Conservation (phyloP, 1,140 invertebrate species). For the Trichonephila inaurata region DNA sequence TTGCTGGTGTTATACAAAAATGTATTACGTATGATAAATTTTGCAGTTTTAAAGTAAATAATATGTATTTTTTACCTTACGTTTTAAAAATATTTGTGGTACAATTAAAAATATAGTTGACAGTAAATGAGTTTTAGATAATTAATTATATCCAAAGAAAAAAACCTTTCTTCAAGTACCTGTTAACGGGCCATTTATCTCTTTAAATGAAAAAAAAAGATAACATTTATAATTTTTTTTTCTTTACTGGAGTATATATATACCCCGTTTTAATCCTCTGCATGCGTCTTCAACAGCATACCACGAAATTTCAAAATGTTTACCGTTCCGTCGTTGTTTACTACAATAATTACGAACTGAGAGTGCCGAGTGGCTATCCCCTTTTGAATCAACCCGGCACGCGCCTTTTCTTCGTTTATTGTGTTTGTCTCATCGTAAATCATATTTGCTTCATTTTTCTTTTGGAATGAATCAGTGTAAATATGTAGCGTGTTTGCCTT, state of each 20-base stretch:
- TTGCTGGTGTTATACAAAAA: no score
- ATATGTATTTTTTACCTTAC: no score
- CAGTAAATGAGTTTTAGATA: background rate
- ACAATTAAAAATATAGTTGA: no score
- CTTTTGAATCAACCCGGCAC: background rate
- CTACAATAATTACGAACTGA: background rate
- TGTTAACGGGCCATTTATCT: background rate
- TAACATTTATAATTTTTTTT: background rate
- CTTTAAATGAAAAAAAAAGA: background rate
- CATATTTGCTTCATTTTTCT: constrained; percentile 31
- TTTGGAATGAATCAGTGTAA: constrained; percentile 34
- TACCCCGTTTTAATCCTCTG: background rate
- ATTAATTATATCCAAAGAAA: background rate
- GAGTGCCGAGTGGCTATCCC: background rate
- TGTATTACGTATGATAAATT: no score
- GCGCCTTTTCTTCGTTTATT: background rate
- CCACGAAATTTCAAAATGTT: constrained; percentile 19
- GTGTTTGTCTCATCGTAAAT: background rate
- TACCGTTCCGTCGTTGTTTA: constrained; percentile 16
- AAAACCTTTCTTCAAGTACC: background rate
- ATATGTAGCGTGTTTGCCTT: background rate
- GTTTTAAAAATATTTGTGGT: no score
- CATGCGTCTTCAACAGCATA: background rate
- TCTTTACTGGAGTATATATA: background rate
- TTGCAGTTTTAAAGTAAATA: no score